Conservation (phyloP, 2,113 vertebrate genomes). For the Steatornis caripensis region DNA sequence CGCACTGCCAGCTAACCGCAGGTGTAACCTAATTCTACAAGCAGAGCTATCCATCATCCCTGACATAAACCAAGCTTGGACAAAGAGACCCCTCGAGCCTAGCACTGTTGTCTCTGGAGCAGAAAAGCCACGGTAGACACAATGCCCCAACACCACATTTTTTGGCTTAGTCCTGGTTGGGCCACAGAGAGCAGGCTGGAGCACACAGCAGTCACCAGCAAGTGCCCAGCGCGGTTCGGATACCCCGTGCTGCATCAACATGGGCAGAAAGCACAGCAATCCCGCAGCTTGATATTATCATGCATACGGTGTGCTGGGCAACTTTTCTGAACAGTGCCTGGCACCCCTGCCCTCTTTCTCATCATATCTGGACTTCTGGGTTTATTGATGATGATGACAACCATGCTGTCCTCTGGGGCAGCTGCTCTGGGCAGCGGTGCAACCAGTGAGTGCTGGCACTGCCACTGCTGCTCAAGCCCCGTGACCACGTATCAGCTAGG, state of each 20-base stretch:
- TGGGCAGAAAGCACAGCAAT: rapidly evolving
- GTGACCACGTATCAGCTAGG: not conserved
- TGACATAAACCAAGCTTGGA: not conserved
- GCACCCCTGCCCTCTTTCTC: not conserved
- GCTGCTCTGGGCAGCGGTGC: not conserved
- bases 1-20: not conserved
- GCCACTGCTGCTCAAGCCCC: not conserved
- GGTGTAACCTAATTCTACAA: not conserved
- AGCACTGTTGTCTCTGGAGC: not conserved
- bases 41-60: slow-evolving; percentile 10
- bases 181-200: not conserved
- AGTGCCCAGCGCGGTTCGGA: rapidly evolving
- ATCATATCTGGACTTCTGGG: not conserved
- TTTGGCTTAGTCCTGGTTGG: not conserved
- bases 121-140: not conserved
- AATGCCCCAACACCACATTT: not conserved
- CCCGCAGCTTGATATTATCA: rapidly evolving
- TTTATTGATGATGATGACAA: not conserved
- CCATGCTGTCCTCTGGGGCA: not conserved
- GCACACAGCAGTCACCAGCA: not conserved
- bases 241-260: not conserved
- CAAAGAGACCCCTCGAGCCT: not conserved
- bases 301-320: rapidly evolving
- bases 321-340: not conserved
- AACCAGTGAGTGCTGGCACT: rapidly evolving